phyloP scores from a whole-genome alignment of 2,113 vertebrate genomes.

The Hyperopisus bebe region DNA sequence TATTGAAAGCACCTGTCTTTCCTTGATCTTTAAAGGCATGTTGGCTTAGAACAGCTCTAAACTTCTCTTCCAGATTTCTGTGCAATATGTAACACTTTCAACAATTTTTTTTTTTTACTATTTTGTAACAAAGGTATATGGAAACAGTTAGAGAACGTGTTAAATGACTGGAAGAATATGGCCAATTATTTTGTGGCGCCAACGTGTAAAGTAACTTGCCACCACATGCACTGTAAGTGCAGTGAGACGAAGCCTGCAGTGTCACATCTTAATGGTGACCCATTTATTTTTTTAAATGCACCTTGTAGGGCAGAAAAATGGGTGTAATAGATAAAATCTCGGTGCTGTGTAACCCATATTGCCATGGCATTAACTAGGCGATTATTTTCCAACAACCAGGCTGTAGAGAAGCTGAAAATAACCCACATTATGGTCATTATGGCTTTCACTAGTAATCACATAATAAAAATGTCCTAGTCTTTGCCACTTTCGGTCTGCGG shows the following conservation, averaged over 20 bases:
- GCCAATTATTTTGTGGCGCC: not conserved
- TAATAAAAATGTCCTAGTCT: not conserved
- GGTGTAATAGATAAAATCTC: not conserved
- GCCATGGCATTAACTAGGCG: not conserved
- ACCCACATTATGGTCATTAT: not conserved
- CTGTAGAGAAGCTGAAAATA: not conserved
- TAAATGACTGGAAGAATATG: slow-evolving; percentile 16
- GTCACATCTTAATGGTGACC: not conserved
- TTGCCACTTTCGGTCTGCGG: not conserved
- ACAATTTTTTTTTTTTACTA: slow-evolving; percentile 30
- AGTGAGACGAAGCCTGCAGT: not conserved
- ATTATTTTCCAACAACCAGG: not conserved
- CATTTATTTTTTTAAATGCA: not conserved
- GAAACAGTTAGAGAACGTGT: slow-evolving; percentile 32
- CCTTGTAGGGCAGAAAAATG: not conserved
- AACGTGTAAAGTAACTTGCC: not conserved
- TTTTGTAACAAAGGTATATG: slow-evolving; percentile 28
- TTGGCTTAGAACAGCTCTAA: slow-evolving; percentile 32
- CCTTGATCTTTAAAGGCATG: slow-evolving; percentile 31
- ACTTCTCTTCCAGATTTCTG: slow-evolving; percentile 29
- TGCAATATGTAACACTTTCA: slow-evolving; percentile 33
- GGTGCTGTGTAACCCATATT: not conserved
- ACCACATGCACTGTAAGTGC: not conserved
- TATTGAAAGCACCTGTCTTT: slow-evolving; percentile 45
- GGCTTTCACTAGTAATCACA: not conserved